These are phyloP conservation scores for Cheiracanthium punctorium DNA, from an alignment of 2,888 invertebrate species.

Conservation along the genomic window DNA sequence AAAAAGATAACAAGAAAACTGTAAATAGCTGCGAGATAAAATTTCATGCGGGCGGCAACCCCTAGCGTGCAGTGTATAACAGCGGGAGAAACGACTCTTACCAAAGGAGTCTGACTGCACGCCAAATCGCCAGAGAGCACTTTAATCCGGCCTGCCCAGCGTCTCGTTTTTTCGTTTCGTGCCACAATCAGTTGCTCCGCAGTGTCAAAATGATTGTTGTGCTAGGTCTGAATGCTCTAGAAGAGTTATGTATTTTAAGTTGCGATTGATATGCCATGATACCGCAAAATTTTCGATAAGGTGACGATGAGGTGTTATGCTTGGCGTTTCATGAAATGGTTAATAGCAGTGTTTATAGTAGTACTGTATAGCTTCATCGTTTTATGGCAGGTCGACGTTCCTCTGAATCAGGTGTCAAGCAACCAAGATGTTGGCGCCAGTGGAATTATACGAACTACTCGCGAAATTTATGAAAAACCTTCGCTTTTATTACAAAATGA, in stretches of 20 bases:
- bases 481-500: slow-evolving; percentile 25
- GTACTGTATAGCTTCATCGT: slow-evolving; percentile 54
- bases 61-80: too few relatives aligned
- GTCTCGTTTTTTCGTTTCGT: too few relatives aligned
- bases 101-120: too few relatives aligned
- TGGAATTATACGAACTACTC: slow-evolving; percentile 22
- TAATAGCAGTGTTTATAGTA: slow-evolving; percentile 41
- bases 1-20: too few relatives aligned
- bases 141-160: too few relatives aligned
- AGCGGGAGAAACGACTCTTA: too few relatives aligned
- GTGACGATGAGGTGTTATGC: slow-evolving; percentile 59
- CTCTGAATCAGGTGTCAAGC: slow-evolving; percentile 54
- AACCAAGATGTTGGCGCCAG: slow-evolving; percentile 46
- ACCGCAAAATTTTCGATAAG: slow-evolving; percentile 18
- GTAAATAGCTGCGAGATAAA: too few relatives aligned
- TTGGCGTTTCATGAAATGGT: slow-evolving; percentile 44
- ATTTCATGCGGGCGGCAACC: too few relatives aligned
- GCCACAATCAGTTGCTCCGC: too few relatives aligned
- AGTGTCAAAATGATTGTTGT: neutral
- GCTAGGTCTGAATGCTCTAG: neutral
- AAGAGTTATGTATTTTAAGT: neutral
- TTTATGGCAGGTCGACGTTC: slow-evolving; percentile 64
- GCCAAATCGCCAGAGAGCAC: too few relatives aligned
- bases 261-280: slow-evolving; percentile 28
- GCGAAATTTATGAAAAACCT: slow-evolving; percentile 59